These are phyloP conservation scores for Peromyscus polionotus DNA, from an alignment of 2,113 vertebrate species.

Conservation along the genomic window DNA sequence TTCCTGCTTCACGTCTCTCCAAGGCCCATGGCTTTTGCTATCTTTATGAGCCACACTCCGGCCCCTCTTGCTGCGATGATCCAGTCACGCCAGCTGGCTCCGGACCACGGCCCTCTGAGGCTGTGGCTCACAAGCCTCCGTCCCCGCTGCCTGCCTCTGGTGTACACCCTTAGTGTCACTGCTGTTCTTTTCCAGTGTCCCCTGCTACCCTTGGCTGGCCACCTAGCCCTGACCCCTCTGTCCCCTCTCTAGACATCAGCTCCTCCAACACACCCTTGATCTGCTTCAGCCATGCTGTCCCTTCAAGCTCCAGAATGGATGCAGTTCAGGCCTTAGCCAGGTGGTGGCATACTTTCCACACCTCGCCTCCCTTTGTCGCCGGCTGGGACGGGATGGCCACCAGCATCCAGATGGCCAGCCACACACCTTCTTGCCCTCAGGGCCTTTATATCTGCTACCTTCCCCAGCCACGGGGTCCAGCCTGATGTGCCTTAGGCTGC, in stretches of 20 bases:
- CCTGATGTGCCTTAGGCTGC: not conserved
- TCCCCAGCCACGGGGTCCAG: not conserved
- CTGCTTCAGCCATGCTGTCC: not conserved
- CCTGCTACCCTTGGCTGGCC: not conserved
- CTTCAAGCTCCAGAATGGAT: fast-evolving
- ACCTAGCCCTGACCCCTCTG: not conserved
- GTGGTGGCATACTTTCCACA: not conserved
- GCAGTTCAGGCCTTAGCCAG: not conserved
- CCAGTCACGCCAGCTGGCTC: not conserved
- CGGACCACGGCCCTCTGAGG: not conserved
- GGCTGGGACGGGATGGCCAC: not conserved
- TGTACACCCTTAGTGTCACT: too few species aligned
- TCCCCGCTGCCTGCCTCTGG: not conserved
- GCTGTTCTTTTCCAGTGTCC: not conserved
- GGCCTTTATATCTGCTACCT: not conserved
- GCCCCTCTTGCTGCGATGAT: not conserved
- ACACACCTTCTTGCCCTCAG: not conserved
- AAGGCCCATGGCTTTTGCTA: fast-evolving
- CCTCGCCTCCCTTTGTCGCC: not conserved
- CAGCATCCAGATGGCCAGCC: not conserved
- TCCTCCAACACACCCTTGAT: not conserved
- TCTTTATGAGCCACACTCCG: not conserved
- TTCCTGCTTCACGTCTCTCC: not conserved
- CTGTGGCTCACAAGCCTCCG: not conserved
- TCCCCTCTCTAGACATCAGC: not conserved